Evolutionary conservation across 2,888 invertebrate species (phyloP), one percentile per base, ranked within the genome.

Genomic region (Oxystoma pomonae): DNA sequence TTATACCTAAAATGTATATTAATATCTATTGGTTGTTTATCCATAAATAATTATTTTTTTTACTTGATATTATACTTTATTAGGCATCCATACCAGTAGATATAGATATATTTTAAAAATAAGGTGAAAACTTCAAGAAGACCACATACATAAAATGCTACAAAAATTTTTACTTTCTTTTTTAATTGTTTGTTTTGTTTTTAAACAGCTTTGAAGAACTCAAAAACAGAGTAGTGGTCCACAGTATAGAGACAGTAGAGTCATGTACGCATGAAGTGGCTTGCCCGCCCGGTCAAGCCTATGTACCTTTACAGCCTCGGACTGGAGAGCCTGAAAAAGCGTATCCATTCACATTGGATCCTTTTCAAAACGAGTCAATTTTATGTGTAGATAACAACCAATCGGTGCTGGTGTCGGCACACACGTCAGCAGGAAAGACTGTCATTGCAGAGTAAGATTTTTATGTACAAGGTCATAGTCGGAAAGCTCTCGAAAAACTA

Each of bases 381-480:
- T 81, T 92, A 59, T 99, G 99, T 78, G 91, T 99, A 72, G 98
- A 99, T 77, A 99, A 99, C 80, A 90, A 94, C 76, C 98, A 99
- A 77, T 98, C 98, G 9, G 99, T 99, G 2, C 84, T 99, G 55
- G 98, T 99, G 0, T 98, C 99, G 1, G 99, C 99, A 5, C 99
- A 99, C 77, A 99, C 99, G 0, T 99, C 98, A 1, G 98, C 99
- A 56, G 99, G 99, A 59, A 99, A 99, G 86, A 99, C 99, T 62
- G 98, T 98, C 1, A 98, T 98, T 5, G 99, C 98, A 2, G 96
- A 98, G 92, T 98, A 84, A 87, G 92, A 84, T 57, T 50, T 50
- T 16, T 55, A 55, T 55, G 17, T 9, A 55, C n/a, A n/a, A n/a
- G n/a, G n/a, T n/a, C n/a, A n/a, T n/a, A n/a, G n/a, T n/a, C n/a